These are phyloP conservation scores for Hyposoter didymator DNA, from an alignment of 2,888 invertebrate genomes.

Conservation along the genomic window DNA sequence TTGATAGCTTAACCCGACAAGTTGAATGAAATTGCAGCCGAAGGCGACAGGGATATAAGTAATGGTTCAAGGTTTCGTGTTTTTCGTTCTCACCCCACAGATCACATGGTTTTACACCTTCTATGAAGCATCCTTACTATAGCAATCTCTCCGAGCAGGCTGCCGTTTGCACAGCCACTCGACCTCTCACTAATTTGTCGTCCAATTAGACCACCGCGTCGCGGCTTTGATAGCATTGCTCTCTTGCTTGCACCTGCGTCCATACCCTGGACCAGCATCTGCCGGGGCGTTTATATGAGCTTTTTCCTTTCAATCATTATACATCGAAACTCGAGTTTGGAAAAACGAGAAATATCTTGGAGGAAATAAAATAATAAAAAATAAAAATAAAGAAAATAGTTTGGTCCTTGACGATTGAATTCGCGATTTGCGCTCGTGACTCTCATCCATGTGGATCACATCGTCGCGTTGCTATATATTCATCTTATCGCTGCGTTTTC, in stretches of 20 bases:
- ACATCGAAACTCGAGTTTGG: background rate
- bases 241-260: background rate
- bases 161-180: constrained; percentile 55
- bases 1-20: background rate
- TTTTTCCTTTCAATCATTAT: background rate
- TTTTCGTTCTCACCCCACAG: background rate
- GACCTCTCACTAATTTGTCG: constrained; percentile 58
- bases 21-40: background rate
- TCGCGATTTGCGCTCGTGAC: background rate
- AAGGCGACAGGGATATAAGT: background rate
- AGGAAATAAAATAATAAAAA: background rate
- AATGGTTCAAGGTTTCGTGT: background rate
- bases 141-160: background rate
- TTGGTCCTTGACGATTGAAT: background rate
- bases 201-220: constrained; percentile 43
- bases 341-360: background rate
- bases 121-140: constrained; percentile 33
- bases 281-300: background rate
- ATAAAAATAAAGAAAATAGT: background rate
- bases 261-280: background rate
- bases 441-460: background rate
- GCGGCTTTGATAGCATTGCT: background rate
- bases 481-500: background rate
- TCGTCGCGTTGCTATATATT: background rate
- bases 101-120: constrained; percentile 51